Evolutionary conservation across 2,113 vertebrate species (phyloP), one percentile per base, ranked within the genome.

Genomic region (Gobiocypris rarus): DNA sequence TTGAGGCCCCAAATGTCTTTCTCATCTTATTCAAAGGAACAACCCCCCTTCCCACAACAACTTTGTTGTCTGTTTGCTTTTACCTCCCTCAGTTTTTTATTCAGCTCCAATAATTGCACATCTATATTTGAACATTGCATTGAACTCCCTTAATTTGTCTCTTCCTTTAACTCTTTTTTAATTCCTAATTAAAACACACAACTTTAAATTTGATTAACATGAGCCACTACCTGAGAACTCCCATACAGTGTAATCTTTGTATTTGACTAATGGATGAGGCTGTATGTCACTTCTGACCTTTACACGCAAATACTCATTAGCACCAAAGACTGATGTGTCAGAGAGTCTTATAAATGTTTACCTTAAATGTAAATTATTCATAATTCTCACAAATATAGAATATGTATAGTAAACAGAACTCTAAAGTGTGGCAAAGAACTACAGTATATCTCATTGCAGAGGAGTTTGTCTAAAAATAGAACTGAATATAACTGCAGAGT

Each of bases 401-500:
- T 59, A 24, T 58, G 54, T 45, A 75, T 75, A 38, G 14, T 28
- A 45, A 63, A 79, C 76, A 43, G 7, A 63, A 11, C 75, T 19
- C 34, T 2, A 54, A 22, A 54, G 43, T 59, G 34, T 79, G 58
- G 76, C n/a, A 61, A 79, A 79, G 13, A 79, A 41, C 38, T 26
- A 15, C 10, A 19, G 15, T 22, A 54, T 54, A 54, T 54, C 56
- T 63, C n/a, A 45, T 48, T 59, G 14, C 24, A 28, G 7, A 26
- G 34, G 56, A 79, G n/a, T 61, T 78, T 3, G 28, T 77, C 75
- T 77, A 77, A 77, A 58, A 58, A 77, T 59, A 77, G 31, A 77
- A 59, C 6, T 59, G 22, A 41, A 22, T 59, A 9, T 31, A 75
- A 5, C 24, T 24, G 48, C 73, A 75, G 8, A n/a, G 34, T 43